Base-by-base conservation (phyloP, 2,113 vertebrate genomes). In the Albula goreensis region DNA sequence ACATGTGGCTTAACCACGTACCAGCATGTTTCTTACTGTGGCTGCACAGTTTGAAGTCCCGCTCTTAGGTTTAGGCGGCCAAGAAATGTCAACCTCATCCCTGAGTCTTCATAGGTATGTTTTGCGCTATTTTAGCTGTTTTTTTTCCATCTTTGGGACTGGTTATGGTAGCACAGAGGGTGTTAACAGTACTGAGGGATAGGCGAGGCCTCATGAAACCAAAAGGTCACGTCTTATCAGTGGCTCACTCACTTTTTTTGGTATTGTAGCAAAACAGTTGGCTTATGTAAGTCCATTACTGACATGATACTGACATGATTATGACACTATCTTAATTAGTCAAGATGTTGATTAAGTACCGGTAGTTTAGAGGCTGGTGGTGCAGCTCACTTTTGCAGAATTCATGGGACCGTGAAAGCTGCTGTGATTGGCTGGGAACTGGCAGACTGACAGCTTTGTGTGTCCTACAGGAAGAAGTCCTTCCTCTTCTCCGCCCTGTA, bases 401-500 rank as follows among this genome's bases (percentile, higher is more conserved):
- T 2, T 8, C 5, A 4, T 8, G 1, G n/a, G 10, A 31, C 7
- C 31, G 8, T 31, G 2, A 74, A 74, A 9, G 70, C n/a, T 2
- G 8, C 4, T 22, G 5, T 31, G 70, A 74, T 74, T 74, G 70
- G 70, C 51, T 17, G 31, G 8, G 78, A 79, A 52, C 52, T 7
- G n/a, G 19, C 6, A 13, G 3, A 13, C 11, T 25, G n/a, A 31
- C 50, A n/a, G 48, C 41, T 25, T 25, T 3, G 51, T 86, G 93
- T 92, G 89, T 93, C 93, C 93, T 91, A 50, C 93, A 99, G 98
- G 98, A 99, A 99, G 95, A 99, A 99, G 87, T 99, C 98, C 0
- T 99, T 99, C 94, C 96, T 99, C 50, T 99, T 97, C 94, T 96
- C 98, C 3, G 98, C 98, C 6, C 95, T 99, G 85, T 99, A 99